Evolutionary conservation across 2,113 vertebrate species (phyloP), one percentile per base, ranked within the genome.

Genomic region (Etia nguti): DNA sequence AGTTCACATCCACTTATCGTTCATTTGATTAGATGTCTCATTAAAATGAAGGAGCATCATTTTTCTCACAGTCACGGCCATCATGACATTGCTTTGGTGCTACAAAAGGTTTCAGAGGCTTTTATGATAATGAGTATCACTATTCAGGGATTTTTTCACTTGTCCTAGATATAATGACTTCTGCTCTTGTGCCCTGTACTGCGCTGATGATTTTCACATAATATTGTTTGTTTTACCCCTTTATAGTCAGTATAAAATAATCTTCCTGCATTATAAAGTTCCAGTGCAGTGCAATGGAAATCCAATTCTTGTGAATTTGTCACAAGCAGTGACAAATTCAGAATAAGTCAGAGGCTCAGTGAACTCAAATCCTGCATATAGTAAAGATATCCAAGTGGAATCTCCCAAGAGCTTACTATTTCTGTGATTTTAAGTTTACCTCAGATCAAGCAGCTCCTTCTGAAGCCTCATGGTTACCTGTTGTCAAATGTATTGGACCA

Each of bases 41-140:
- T 84, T 86, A 89, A 85, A 86, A 54, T 59, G 34, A 84, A 82
- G 41, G 86, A 83, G 56, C 36, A 54, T 81, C 73, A 62, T 91
- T 90, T 43, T 88, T 81, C 70, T 81, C 59, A 80, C 86, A 70
- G 50, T 81, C 59, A 77, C 88, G 70, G 50, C 73, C 65, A 83
- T 83, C 22, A 24, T 52, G 48, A 83, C 75, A 79, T 85, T 93
- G 86, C 88, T 88, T 88, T 84, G 41, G 36, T 75, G 62, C 59
- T 54, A 22, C 43, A 79, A 65, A 82, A 60, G 38, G 43, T 46
- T 54, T 60, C 24, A 50, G 16, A 68, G 22, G 57, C 75, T 90
- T 75, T 84, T 54, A 34, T 46, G 46, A 79, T 86, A 82, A 91
- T 75, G 38, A 56, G 77, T 86, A 85, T 88, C 84, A 89, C 55